These are phyloP conservation scores for Oligia strigilis DNA, from an alignment of 2,888 invertebrate genomes.

Conservation along the genomic window DNA sequence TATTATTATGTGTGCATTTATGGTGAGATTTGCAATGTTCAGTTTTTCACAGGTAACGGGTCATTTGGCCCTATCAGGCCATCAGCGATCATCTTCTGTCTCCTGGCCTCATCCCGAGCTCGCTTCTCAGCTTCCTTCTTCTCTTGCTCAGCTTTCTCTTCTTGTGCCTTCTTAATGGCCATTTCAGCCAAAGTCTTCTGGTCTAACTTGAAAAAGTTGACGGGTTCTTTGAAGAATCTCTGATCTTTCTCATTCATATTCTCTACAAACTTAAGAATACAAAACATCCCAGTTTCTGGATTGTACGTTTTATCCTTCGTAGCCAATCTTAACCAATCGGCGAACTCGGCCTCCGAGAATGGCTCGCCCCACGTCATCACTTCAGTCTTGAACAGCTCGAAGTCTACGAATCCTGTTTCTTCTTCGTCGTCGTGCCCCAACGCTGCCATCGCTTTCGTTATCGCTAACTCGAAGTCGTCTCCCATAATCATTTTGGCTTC, in stretches of 20 bases:
- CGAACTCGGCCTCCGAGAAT: slow-evolving; percentile 81
- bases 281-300: slow-evolving; percentile 76
- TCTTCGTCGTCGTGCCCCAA: slow-evolving; percentile 81
- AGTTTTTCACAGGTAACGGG: neutral
- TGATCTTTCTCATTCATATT: slow-evolving; percentile 84
- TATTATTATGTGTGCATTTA: neutral
- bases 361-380: slow-evolving; percentile 85
- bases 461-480: slow-evolving; percentile 82
- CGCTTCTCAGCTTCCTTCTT: slow-evolving; percentile 80
- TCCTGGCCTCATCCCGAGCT: slow-evolving; percentile 82
- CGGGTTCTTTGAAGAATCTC: slow-evolving; percentile 82
- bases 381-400: slow-evolving; percentile 80
- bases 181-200: slow-evolving; percentile 86
- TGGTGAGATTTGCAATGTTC: neutral
- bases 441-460: slow-evolving; percentile 82
- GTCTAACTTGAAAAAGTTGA: slow-evolving; percentile 87
- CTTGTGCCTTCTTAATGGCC: slow-evolving; percentile 83
- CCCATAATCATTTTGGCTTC: slow-evolving; percentile 86
- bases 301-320: slow-evolving; percentile 82
- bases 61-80: slow-evolving; percentile 76
- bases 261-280: slow-evolving; percentile 84
- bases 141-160: slow-evolving; percentile 80
- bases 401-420: slow-evolving; percentile 78
- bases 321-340: slow-evolving; percentile 81
- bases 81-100: slow-evolving; percentile 82